A percentile compares a stretch with the other conserved stretches of the same genome.
Evolutionary conservation across 2,113 vertebrate genomes (phyloP).

Genomic region (Phaetusa simplex): DNA sequence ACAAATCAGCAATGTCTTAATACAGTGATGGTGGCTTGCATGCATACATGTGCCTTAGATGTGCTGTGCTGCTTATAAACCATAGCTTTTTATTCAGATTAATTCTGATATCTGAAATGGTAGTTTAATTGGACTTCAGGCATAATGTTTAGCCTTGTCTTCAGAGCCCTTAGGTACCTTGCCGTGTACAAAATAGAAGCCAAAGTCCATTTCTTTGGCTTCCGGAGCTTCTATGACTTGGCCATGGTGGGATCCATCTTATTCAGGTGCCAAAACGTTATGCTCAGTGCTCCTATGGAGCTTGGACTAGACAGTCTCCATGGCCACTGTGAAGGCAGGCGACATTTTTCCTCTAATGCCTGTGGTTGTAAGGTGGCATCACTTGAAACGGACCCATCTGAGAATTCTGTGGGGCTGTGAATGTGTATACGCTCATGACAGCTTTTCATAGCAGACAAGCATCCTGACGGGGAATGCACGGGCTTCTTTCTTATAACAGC

Average conservation of each 20-base stretch:
- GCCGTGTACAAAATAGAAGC: background rate
- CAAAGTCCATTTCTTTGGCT: background rate
- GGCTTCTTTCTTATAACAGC: constrained; percentile 7
- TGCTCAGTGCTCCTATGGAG: constrained; percentile 68
- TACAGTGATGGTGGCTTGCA: constrained; percentile 71
- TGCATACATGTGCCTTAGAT: constrained; percentile 79
- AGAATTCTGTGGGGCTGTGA: constrained; percentile 50
- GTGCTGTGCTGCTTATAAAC: constrained; percentile 74
- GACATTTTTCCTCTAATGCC: background rate
- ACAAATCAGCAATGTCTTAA: constrained; percentile 57
- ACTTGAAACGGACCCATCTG: constrained; percentile 34
- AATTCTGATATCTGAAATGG: constrained; percentile 61
- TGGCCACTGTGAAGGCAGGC: constrained; percentile 42
- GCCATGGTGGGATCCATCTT: constrained; percentile 37
- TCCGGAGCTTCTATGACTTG: constrained; percentile 17
- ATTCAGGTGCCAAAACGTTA: constrained; percentile 56
- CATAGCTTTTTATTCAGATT: constrained; percentile 70
- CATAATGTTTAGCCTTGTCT: constrained; percentile 69
- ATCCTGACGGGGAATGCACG: background rate
- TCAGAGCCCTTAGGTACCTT: constrained; percentile 56
- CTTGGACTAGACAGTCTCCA: constrained; percentile 41
- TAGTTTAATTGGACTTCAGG: constrained; percentile 66
- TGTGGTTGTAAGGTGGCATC: background rate
- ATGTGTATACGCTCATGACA: background rate
- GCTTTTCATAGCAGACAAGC: constrained; percentile 11